A percentile compares a stretch with the other conserved stretches of the same genome.
Evolutionary conservation across 35 echinoderm and acorn worm genomes (phyloP).

Genomic region (Heliocidaris tuberculata): DNA sequence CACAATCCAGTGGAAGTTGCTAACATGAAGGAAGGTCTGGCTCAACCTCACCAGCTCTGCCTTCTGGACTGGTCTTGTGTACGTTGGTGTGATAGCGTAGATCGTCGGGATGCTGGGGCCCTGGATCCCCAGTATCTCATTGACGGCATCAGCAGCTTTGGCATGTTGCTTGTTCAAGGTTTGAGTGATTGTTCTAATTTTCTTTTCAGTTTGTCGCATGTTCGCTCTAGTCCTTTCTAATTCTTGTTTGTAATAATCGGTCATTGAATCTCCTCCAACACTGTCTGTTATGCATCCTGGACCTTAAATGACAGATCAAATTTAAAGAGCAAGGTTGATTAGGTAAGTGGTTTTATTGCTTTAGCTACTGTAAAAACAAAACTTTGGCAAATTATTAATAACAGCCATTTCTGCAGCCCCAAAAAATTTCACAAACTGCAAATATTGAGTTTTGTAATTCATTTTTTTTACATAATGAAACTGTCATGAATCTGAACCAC

Average conservation of each 20-base stretch:
- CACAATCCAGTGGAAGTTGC: conserved; percentile 92
- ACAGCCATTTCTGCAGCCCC: not conserved
- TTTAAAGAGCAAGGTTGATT: not conserved
- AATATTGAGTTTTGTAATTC: not conserved
- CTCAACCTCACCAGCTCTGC: conserved; percentile 80
- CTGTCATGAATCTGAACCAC: not conserved
- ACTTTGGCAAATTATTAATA: not conserved
- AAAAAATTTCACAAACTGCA: not conserved
- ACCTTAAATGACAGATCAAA: not conserved
- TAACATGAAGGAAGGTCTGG: conserved; percentile 77
- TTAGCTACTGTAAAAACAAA: not conserved
- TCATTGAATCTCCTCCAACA: not conserved
- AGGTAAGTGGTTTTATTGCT: not conserved
- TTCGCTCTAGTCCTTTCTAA: conserved; percentile 18
- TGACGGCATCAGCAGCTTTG: conserved; percentile 47
- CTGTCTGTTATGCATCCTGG: not conserved
- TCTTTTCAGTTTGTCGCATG: conserved; percentile 44
- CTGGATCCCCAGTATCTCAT: conserved; percentile 20
- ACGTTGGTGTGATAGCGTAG: conserved; percentile 89
- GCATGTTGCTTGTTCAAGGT: conserved; percentile 54
- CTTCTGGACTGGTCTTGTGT: conserved; percentile 95
- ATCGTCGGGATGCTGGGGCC: conserved; percentile 60
- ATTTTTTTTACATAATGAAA: not conserved
- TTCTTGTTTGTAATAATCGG: conserved; percentile 52
- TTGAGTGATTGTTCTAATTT: not conserved